A percentile compares a stretch with the other conserved stretches of the same genome.
These are phyloP conservation scores for Babylonia areolata DNA, from an alignment of 1,140 invertebrate species.

Conservation along the genomic window DNA sequence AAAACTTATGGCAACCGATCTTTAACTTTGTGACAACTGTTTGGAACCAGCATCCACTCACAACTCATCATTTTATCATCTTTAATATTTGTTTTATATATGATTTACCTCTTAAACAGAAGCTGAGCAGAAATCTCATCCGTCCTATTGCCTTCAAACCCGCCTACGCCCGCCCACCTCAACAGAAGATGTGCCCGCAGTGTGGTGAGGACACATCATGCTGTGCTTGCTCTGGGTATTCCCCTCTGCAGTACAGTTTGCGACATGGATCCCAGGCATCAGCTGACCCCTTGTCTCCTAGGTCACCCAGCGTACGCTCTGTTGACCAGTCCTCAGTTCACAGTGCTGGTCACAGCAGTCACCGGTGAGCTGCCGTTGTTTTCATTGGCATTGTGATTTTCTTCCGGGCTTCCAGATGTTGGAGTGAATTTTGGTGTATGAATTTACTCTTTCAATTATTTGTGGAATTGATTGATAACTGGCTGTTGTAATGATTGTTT, in stretches of 20 bases:
- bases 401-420: too few species aligned
- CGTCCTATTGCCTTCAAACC: slow-evolving; percentile 87
- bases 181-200: slow-evolving; percentile 43
- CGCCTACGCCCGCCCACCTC: slow-evolving; percentile 65
- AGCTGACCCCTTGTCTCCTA: background rate
- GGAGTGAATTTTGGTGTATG: too few species aligned
- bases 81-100: too few species aligned
- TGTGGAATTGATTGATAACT: too few species aligned
- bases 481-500: too few species aligned
- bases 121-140: slow-evolving; percentile 81
- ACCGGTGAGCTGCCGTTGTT: background rate
- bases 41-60: too few species aligned
- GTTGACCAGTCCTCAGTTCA: background rate
- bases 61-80: too few species aligned
- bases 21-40: too few species aligned
- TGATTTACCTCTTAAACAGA: slow-evolving; percentile 56
- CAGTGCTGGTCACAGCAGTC: background rate
- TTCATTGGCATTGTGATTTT: too few species aligned
- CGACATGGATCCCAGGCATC: background rate
- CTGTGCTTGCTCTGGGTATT: slow-evolving; percentile 55
- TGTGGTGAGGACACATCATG: slow-evolving; percentile 58
- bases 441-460: too few species aligned
- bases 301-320: slow-evolving; percentile 2
- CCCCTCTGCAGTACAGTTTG: slow-evolving; percentile 25
- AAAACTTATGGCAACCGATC: too few species aligned